Conservation (phyloP, 2,888 invertebrate genomes). For the Acleris sparsana region DNA sequence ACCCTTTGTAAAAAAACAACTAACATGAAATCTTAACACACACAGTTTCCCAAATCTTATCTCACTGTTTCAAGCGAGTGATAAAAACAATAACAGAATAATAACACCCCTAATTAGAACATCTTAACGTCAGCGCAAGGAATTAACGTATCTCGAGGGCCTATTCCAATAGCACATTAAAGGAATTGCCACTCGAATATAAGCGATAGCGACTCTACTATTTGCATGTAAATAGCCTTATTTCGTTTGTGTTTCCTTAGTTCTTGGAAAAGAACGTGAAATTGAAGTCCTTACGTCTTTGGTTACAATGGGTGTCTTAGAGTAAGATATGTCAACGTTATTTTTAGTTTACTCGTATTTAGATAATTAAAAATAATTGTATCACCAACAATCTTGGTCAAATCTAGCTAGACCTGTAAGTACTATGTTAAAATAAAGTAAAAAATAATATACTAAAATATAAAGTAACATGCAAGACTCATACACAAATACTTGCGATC, state of each 20-base stretch:
- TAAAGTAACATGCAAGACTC: no score
- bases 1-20: no score
- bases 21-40: background rate
- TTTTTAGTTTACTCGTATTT: no score
- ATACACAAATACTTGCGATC: no score
- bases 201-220: constrained; percentile 31
- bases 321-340: no score
- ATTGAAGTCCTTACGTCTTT: no score
- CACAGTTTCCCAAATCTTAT: background rate
- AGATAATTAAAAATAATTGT: no score
- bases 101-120: constrained; percentile 21
- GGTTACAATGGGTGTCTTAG: no score
- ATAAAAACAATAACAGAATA: constrained; percentile 12
- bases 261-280: background rate
- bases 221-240: constrained; percentile 31
- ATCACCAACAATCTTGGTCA: no score
- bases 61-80: background rate
- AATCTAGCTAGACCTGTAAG: no score
- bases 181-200: constrained; percentile 34
- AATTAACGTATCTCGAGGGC: constrained; percentile 21
- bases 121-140: constrained; percentile 1
- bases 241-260: constrained; percentile 16
- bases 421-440: no score
- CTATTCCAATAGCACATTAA: constrained; percentile 28
- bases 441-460: no score